These are phyloP conservation scores for Pangasianodon gigas DNA, from an alignment of 2,113 vertebrate genomes.

Conservation along the genomic window DNA sequence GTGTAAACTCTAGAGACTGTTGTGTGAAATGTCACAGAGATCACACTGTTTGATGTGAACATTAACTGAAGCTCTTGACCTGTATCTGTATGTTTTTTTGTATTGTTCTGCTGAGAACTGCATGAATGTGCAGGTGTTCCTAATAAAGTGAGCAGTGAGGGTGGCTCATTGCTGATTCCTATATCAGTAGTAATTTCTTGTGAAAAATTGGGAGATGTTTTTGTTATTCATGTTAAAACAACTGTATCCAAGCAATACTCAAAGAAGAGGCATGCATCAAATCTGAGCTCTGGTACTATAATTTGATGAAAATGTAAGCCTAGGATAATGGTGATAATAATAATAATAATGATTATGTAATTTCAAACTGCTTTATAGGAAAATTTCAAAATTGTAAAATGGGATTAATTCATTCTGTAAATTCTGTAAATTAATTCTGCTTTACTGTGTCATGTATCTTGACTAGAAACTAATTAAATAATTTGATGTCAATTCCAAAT, in stretches of 20 bases:
- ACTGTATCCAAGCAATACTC: not conserved
- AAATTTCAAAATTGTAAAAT: not conserved
- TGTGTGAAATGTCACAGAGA: too few relatives aligned
- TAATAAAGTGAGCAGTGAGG: too few relatives aligned
- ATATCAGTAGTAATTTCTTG: not conserved
- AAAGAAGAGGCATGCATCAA: not conserved
- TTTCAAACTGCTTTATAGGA: not conserved
- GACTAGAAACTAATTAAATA: not conserved
- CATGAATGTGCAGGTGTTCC: too few relatives aligned
- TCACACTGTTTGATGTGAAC: too few relatives aligned
- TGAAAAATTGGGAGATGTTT: not conserved
- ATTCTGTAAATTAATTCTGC: too few relatives aligned
- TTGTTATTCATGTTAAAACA: conserved; percentile 4
- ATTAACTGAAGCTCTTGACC: too few relatives aligned
- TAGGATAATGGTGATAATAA: not conserved
- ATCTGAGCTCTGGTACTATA: not conserved
- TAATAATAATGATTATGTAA: not conserved
- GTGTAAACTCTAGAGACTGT: too few relatives aligned
- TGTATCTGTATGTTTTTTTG: too few relatives aligned
- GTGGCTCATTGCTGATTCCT: not conserved
- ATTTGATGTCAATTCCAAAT: not conserved
- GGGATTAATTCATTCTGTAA: too few relatives aligned
- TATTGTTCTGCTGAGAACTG: too few relatives aligned
- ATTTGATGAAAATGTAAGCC: not conserved
- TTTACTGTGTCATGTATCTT: not conserved